Evolutionary conservation across 2,797 vertebrate species (phyloP).

Genomic region (Enteromius unitaeniatus): DNA sequence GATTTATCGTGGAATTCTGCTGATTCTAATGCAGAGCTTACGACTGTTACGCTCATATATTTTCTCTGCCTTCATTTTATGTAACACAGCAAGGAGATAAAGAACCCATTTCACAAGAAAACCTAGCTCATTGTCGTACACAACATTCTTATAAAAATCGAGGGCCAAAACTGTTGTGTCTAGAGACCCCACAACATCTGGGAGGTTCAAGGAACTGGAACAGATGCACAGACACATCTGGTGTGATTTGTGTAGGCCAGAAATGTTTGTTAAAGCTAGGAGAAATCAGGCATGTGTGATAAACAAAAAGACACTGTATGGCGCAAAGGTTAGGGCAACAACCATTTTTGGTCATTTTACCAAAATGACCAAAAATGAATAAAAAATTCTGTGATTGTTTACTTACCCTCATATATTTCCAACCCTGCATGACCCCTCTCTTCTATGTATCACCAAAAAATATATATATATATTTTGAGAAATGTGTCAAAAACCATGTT

Average conservation of each 20-base stretch:
- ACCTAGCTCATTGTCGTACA: background rate
- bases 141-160: background rate
- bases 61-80: slow-evolving; percentile 4
- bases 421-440: background rate
- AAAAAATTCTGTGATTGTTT: background rate
- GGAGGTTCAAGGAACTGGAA: slow-evolving; percentile 15
- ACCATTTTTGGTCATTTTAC: background rate
- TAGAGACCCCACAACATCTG: slow-evolving; percentile 18
- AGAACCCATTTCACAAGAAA: background rate
- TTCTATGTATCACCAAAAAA: background rate
- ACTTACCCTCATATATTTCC: background rate
- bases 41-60: background rate
- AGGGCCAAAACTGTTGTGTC: slow-evolving; percentile 21
- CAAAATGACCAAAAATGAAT: too few relatives aligned
- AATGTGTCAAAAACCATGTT: background rate
- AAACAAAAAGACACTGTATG: background rate
- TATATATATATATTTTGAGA: background rate
- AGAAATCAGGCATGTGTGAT: slow-evolving; percentile 16
- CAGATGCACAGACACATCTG: slow-evolving; percentile 10
- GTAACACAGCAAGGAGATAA: slow-evolving; percentile 15
- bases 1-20: slow-evolving; percentile 41
- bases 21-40: slow-evolving; percentile 23
- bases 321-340: background rate
- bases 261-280: slow-evolving; percentile 11
- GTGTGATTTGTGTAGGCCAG: background rate